These are phyloP conservation scores for Gobio gobio DNA, from an alignment of 2,113 vertebrate species.

Conservation along the genomic window DNA sequence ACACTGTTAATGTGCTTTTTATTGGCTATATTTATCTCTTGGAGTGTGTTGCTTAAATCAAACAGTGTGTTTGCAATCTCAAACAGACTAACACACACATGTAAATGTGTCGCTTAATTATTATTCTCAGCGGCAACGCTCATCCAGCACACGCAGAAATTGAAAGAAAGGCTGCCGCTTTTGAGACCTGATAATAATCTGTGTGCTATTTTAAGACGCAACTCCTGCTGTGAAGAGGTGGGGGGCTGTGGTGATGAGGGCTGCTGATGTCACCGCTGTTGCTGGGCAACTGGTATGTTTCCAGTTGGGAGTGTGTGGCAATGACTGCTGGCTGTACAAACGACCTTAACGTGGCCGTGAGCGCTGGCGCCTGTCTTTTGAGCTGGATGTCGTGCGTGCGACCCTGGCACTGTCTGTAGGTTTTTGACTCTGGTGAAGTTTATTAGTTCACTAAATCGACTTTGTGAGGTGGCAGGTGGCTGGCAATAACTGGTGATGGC, in stretches of 20 bases:
- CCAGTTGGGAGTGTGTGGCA: slow-evolving; percentile 67
- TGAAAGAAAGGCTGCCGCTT: slow-evolving; percentile 57
- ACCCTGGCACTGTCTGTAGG: not conserved
- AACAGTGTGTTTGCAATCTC: not conserved
- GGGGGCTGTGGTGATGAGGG: slow-evolving; percentile 63
- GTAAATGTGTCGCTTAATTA: not conserved
- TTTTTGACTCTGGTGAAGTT: not conserved
- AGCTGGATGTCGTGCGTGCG: not conserved
- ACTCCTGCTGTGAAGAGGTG: slow-evolving; percentile 43
- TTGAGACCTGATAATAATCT: slow-evolving; percentile 74
- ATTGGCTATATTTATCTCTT: no score
- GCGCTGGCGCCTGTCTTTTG: not conserved
- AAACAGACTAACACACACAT: not conserved
- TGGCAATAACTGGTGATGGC: not conserved
- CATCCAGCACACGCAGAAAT: not conserved
- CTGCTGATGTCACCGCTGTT: slow-evolving; percentile 80
- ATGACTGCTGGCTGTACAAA: not conserved
- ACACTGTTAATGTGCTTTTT: no score
- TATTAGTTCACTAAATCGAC: not conserved
- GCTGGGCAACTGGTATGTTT: slow-evolving; percentile 78
- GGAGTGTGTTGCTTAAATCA: not conserved
- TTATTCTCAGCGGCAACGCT: not conserved
- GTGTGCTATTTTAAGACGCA: slow-evolving; percentile 75
- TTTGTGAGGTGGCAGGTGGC: not conserved
- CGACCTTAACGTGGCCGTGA: slow-evolving; percentile 28